phyloP scores from a whole-genome alignment of 2,113 vertebrate genomes.

The Parus major region DNA sequence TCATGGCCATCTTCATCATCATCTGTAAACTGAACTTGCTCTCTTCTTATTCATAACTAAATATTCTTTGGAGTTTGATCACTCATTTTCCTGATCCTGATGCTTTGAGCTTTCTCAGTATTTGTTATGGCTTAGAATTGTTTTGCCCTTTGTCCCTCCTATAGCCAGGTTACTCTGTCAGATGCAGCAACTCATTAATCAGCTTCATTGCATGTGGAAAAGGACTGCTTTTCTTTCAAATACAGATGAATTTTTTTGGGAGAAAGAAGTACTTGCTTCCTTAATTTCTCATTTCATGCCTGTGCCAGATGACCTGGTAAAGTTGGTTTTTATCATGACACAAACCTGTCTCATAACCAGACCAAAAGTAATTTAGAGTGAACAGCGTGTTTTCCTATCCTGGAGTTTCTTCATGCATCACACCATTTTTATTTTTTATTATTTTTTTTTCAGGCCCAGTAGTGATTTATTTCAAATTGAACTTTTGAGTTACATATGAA shows the following conservation, averaged over 20 bases:
- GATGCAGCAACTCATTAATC: background rate
- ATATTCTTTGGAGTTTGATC: background rate
- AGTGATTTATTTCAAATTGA: background rate
- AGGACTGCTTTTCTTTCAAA: background rate
- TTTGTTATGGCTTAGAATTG: background rate
- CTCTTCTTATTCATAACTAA: background rate
- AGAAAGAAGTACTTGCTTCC: background rate
- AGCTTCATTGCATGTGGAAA: background rate
- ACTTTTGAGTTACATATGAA: background rate
- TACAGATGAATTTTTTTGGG: background rate
- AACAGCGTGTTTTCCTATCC: background rate
- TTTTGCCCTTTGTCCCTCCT: background rate
- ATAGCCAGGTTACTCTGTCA: background rate
- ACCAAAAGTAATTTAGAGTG: background rate
- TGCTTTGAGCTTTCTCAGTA: background rate
- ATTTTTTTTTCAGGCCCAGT: background rate
- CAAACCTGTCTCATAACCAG: background rate
- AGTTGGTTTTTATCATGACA: background rate
- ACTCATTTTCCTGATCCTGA: background rate
- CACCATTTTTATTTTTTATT: accelerated
- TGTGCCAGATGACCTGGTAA: background rate
- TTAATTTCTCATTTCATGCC: background rate
- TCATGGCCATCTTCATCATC: background rate
- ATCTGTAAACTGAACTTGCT: background rate
- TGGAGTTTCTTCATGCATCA: background rate